phyloP scores from a whole-genome alignment of 1,140 invertebrate genomes.

The Brachionus manjavacas region DNA sequence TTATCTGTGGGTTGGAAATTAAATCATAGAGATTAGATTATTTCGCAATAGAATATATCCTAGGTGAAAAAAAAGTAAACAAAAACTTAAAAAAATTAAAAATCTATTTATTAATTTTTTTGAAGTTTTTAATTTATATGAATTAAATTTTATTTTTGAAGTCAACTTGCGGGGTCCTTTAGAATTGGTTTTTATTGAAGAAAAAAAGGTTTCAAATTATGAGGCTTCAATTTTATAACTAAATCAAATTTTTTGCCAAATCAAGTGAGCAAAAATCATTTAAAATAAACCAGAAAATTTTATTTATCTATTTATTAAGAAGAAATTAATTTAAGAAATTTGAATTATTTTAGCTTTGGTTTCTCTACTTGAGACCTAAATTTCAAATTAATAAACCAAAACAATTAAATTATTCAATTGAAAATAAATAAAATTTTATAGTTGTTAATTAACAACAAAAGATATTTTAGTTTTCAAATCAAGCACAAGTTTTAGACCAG shows the following conservation, averaged over 20 bases:
- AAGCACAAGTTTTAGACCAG: background rate
- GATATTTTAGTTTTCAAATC: background rate
- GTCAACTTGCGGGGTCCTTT: background rate
- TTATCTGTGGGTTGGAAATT: no score
- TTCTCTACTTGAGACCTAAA: background rate
- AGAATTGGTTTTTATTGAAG: background rate
- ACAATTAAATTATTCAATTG: background rate
- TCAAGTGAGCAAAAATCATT: background rate
- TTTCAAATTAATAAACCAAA: background rate
- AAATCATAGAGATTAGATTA: no score
- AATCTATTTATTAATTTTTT: no score
- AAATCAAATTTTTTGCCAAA: background rate
- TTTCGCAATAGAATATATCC: no score
- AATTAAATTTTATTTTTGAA: background rate
- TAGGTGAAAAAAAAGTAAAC: no score
- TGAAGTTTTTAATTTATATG: background rate
- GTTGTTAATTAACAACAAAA: background rate
- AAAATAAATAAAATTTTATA: background rate
- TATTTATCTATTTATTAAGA: background rate
- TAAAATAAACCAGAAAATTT: background rate
- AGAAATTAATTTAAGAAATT: background rate
- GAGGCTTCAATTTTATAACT: background rate
- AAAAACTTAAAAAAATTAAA: no score
- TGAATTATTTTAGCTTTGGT: background rate
- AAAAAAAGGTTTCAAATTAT: background rate